Conservation (phyloP, 2,113 vertebrate species). For the Emydura subglobosa region DNA sequence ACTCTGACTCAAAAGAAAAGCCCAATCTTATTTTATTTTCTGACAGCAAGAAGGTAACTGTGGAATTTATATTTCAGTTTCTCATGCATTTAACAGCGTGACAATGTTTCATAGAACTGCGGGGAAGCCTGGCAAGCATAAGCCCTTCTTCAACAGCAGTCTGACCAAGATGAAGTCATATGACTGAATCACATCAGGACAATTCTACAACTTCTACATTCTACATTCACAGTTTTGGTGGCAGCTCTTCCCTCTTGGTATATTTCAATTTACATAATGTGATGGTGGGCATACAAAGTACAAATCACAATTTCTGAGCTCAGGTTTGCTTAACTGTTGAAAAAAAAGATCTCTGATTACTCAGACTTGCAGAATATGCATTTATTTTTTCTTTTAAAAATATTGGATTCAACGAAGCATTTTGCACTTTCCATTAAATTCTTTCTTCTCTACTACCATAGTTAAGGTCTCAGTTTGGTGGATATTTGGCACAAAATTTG, state of each 20-base stretch:
- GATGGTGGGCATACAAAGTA: not conserved
- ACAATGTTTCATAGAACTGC: not conserved
- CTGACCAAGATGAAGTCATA: not conserved
- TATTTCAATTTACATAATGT: not conserved
- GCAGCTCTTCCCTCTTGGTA: not conserved
- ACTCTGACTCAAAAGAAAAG: not conserved
- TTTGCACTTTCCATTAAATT: not conserved
- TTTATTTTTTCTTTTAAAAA: not conserved
- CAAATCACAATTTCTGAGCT: not conserved
- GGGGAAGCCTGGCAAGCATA: not conserved
- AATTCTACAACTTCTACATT: accelerated
- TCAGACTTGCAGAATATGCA: not conserved
- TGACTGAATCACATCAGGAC: not conserved
- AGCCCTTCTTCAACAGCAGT: not conserved
- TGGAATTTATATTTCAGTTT: not conserved
- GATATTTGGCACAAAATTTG: not conserved
- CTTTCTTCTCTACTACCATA: not conserved
- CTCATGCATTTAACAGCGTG: not conserved
- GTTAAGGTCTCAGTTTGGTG: not conserved
- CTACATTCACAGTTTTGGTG: not conserved
- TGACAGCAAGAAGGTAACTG: not conserved
- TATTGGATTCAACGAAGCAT: not conserved
- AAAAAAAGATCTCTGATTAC: not conserved
- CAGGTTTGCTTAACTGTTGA: not conserved
- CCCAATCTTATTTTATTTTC: not conserved